Base-by-base conservation (phyloP, 2,888 invertebrate species). In the Opisthograptis luteolata region DNA sequence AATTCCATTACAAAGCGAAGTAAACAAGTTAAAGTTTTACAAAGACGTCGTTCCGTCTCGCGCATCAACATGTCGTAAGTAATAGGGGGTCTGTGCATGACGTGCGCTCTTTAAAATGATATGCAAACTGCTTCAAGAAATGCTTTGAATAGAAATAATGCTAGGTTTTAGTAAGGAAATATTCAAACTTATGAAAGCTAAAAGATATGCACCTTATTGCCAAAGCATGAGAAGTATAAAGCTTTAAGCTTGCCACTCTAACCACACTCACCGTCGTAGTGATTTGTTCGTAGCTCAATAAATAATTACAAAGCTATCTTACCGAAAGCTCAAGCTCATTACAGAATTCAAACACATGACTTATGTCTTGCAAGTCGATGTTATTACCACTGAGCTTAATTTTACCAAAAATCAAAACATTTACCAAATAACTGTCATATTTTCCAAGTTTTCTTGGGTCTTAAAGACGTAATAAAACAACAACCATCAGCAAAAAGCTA, bases 11-110 rank as follows among this genome's bases (percentile, higher is more conserved):
- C 10, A 36, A 28, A 20, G 14, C 4, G 7, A 22, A 46, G 10
- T 27, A 20, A 20, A 47, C 32, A 32, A 27, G 27, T 32, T 13
- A 40, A n/a, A 46, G 25, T 36, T 45, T 37, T 10, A 20, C 37
- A 31, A 45, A 24, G 36, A 36, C 17, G 25, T 10, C 17, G 13
- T 17, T 44, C 24, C 9, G 32, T 19, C 10, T 31, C 9, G 25
- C 8, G 19, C 10, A 32, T 39, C 19, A 14, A 30, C 31, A 45
- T 25, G 31, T 37, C 37, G 39, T 37, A 45, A 19, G 32, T 22
- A 45, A 31, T 17, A 9, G 22, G 13, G n/a, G 36, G 22, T 24
- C 14, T 45, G 37, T 4, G 17, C 9, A 13, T 31, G 45, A 14
- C 45, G 45, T 36, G 7, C 24, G 10, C 22, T 44, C 0, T 30